These are phyloP conservation scores for Sycon ciliatum DNA, from an alignment of 37 sponge, comb jelly and placozoan genomes.

Conservation along the genomic window DNA sequence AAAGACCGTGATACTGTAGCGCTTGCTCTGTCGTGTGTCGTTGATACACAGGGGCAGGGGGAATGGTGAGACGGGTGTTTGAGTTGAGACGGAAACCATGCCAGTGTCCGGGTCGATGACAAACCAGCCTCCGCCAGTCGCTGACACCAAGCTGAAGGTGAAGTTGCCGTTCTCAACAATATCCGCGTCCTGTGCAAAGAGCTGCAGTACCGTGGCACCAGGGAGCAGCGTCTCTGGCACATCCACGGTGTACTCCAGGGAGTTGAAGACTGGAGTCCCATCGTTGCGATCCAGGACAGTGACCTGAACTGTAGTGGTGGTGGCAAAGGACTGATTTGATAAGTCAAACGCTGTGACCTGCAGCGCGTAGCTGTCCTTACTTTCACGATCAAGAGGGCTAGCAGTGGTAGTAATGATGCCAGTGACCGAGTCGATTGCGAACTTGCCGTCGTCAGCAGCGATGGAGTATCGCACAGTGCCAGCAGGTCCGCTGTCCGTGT, in stretches of 20 bases:
- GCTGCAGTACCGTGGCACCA: neutral
- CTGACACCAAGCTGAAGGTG: neutral
- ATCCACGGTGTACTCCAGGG: neutral
- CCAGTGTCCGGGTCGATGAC: neutral
- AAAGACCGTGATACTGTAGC: neutral
- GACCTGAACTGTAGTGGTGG: neutral
- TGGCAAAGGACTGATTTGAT: neutral
- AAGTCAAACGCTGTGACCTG: neutral
- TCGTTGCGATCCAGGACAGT: conserved; percentile 14
- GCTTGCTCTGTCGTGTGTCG: neutral
- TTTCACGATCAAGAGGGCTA: neutral
- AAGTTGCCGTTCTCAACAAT: neutral
- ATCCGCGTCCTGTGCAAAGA: neutral
- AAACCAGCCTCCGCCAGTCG: neutral
- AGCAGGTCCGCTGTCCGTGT: neutral
- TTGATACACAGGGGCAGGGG: neutral
- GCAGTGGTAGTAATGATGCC: neutral
- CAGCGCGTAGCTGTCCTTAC: neutral
- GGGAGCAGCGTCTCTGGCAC: neutral
- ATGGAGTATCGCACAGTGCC: neutral
- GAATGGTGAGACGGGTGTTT: neutral
- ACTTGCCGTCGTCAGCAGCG: neutral
- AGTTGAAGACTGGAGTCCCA: neutral
- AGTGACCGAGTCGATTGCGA: neutral
- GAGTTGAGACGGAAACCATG: neutral